Conservation (phyloP, 2,888 invertebrate genomes). For the Oscheius myriophilus region DNA sequence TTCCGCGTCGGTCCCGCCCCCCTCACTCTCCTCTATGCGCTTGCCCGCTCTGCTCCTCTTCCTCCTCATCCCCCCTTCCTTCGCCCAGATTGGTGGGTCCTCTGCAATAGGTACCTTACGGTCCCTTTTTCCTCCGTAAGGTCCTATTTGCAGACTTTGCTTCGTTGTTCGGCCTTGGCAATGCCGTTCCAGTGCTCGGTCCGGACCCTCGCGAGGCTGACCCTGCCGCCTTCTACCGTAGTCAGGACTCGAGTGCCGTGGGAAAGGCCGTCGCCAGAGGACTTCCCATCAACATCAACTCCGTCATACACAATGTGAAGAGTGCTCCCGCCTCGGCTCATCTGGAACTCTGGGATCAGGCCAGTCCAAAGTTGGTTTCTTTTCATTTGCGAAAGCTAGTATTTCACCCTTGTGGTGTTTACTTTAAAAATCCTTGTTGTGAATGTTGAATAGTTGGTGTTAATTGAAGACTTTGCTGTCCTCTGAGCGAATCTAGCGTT, state of each 20-base stretch:
- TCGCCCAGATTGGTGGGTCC: constrained; percentile 11
- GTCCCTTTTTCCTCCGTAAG: too few species aligned
- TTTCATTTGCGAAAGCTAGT: too few species aligned
- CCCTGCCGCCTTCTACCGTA: constrained; percentile 10
- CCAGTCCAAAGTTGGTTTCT: neutral
- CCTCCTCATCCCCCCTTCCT: neutral
- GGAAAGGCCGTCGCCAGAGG: constrained; percentile 6
- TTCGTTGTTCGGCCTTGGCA: neutral
- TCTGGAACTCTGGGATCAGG: constrained; percentile 6
- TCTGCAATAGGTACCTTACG: neutral
- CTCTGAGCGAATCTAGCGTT: too few species aligned
- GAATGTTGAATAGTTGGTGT: too few species aligned
- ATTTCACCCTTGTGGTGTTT: too few species aligned
- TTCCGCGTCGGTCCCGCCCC: neutral
- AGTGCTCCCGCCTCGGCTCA: neutral
- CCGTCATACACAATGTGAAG: constrained; percentile 20
- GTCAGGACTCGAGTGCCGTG: neutral
- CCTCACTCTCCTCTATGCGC: constrained; percentile 4
- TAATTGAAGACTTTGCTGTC: too few species aligned
- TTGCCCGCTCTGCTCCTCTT: constrained; percentile 3
- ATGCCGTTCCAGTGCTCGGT: neutral
- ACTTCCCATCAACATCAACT: constrained; percentile 11
- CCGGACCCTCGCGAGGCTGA: constrained; percentile 6
- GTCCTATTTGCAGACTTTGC: constrained; percentile 1
- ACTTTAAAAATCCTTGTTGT: too few species aligned